A percentile compares a stretch with the other conserved stretches of the same genome.
Conservation (phyloP, 2,113 vertebrate genomes). For the Hyaena hyaena region DNA sequence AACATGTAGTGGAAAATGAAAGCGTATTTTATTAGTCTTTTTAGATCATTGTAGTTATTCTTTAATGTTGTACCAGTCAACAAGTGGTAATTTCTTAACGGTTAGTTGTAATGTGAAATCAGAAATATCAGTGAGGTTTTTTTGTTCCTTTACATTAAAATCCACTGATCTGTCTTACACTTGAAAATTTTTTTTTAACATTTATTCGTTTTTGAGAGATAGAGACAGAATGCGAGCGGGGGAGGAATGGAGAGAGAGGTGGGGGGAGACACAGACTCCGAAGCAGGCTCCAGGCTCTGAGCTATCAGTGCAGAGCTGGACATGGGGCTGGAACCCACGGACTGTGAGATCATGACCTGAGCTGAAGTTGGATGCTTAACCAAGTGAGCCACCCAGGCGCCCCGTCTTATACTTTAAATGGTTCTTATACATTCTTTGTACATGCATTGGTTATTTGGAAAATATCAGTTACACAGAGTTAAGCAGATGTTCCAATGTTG, state of each 20-base stretch:
- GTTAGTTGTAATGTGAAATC: background rate
- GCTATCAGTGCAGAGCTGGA: too few relatives aligned
- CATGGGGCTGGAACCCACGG: too few relatives aligned
- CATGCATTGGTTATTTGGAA: conserved; percentile 26
- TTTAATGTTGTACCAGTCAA: background rate
- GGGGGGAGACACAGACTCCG: too few relatives aligned
- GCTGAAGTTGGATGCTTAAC: too few relatives aligned
- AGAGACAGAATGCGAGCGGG: too few relatives aligned
- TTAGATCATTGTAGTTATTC: background rate
- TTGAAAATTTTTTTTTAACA: too few relatives aligned
- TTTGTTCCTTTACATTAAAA: conserved; percentile 9
- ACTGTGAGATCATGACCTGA: too few relatives aligned
- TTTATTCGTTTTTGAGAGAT: too few relatives aligned
- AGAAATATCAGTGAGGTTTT: background rate
- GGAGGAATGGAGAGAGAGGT: too few relatives aligned
- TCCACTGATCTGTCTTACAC: background rate
- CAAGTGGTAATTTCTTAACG: conserved; percentile 1
- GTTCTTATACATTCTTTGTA: background rate
- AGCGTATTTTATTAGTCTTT: conserved; percentile 1
- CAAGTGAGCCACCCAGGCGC: too few relatives aligned
- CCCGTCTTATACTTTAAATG: background rate
- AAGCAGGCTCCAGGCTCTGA: too few relatives aligned
- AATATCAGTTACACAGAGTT: background rate
- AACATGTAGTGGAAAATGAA: background rate
- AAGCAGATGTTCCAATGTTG: background rate